A percentile compares a stretch with the other conserved stretches of the same genome.
These are phyloP conservation scores for Cydia pomonella DNA, from an alignment of 1,140 invertebrate species.

Conservation along the genomic window DNA sequence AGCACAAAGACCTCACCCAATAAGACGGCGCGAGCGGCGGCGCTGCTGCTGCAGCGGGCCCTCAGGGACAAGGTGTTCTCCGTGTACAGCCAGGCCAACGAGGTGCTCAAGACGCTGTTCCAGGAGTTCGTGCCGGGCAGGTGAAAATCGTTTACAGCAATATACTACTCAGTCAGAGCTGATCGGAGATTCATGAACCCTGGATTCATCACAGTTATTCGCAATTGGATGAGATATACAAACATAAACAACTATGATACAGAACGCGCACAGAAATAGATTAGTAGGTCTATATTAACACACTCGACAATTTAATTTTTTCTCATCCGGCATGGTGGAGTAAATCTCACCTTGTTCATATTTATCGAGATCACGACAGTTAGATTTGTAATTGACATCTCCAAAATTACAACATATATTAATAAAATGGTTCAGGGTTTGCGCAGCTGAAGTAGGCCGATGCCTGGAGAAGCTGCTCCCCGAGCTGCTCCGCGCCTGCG, in stretches of 20 bases:
- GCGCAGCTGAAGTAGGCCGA: constrained; percentile 87
- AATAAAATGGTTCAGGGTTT: constrained; percentile 81
- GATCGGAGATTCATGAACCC: too few relatives aligned
- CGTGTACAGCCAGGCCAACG: constrained; percentile 90
- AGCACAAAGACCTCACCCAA: constrained; percentile 81
- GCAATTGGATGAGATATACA: too few relatives aligned
- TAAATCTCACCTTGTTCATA: too few relatives aligned
- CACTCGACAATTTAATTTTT: too few relatives aligned
- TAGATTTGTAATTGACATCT: too few relatives aligned
- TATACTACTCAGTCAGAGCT: background rate
- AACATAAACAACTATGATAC: too few relatives aligned
- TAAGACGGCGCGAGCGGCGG: constrained; percentile 89
- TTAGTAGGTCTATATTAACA: too few relatives aligned
- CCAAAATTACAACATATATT: too few relatives aligned
- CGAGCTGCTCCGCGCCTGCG: constrained; percentile 92
- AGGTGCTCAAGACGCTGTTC: constrained; percentile 89
- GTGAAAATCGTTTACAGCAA: constrained; percentile 65
- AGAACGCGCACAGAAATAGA: too few relatives aligned
- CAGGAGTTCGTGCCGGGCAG: constrained; percentile 89
- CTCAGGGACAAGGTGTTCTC: constrained; percentile 92
- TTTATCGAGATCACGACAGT: too few relatives aligned
- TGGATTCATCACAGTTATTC: too few relatives aligned
- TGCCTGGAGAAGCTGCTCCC: constrained; percentile 92
- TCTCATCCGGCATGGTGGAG: too few relatives aligned
- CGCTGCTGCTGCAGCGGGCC: constrained; percentile 88